phyloP scores from a whole-genome alignment of 2,113 vertebrate species.

The Chrysochloris asiatica region DNA sequence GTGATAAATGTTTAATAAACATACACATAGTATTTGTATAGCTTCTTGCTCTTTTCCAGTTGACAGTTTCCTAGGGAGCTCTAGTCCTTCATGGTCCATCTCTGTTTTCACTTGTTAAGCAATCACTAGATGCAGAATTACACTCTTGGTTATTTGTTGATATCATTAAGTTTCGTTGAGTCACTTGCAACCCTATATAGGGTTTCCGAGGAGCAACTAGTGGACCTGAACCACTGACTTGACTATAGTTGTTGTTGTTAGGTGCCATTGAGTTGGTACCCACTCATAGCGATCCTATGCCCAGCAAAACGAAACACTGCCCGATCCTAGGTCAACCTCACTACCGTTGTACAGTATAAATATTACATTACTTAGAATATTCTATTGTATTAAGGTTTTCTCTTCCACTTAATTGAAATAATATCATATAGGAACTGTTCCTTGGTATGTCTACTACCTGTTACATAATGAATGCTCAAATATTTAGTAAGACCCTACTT shows the following conservation, averaged over 20 bases:
- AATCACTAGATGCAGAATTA: slow-evolving; percentile 7
- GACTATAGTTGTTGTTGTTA: too few species aligned
- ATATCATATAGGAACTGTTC: background rate
- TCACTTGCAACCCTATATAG: too few species aligned
- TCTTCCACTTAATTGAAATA: background rate
- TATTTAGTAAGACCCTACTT: slow-evolving; percentile 10
- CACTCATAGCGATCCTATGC: too few species aligned
- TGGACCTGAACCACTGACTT: too few species aligned
- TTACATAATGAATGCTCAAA: background rate
- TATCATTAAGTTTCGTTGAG: too few species aligned
- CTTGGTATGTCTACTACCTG: background rate
- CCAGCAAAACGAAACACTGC: too few species aligned
- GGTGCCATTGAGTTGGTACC: too few species aligned
- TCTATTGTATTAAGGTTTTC: background rate
- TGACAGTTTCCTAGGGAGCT: background rate
- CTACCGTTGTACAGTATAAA: background rate
- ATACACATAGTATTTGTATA: background rate
- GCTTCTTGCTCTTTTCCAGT: background rate
- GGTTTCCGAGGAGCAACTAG: too few species aligned
- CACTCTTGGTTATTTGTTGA: background rate
- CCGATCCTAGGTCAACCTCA: too few species aligned
- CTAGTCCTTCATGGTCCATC: background rate
- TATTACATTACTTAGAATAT: slow-evolving; percentile 19
- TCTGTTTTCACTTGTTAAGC: slow-evolving; percentile 24
- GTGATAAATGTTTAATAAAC: background rate